phyloP scores from a whole-genome alignment of 1,140 invertebrate genomes.

The Saccostrea cuccullata region DNA sequence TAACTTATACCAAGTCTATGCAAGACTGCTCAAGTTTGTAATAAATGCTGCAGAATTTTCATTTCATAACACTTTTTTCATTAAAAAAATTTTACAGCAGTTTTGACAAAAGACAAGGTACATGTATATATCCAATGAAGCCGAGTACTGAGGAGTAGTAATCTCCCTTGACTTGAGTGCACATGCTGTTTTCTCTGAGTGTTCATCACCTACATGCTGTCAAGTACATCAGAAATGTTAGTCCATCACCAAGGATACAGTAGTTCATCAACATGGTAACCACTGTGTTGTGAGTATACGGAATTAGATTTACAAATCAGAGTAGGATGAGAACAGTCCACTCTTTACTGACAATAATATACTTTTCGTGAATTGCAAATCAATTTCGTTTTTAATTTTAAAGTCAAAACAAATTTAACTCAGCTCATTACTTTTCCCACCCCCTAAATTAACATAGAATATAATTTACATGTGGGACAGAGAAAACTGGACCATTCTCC shows the following conservation, averaged over 20 bases:
- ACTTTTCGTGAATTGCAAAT: neutral
- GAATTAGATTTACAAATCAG: constrained; percentile 24
- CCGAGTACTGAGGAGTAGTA: neutral
- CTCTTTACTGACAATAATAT: neutral
- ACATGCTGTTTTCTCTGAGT: constrained; percentile 13
- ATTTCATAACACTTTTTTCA: too few species aligned
- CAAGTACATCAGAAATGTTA: constrained; percentile 20
- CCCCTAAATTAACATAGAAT: too few species aligned
- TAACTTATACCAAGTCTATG: neutral
- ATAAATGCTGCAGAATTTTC: too few species aligned
- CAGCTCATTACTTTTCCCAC: too few species aligned
- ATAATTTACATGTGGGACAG: too few species aligned
- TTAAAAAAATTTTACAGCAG: neutral
- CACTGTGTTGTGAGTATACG: constrained; percentile 26
- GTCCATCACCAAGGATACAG: constrained; percentile 36
- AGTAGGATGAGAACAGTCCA: constrained; percentile 25
- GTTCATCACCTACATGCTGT: constrained; percentile 23
- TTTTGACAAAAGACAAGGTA: neutral
- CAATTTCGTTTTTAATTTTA: too few species aligned
- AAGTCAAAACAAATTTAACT: too few species aligned
- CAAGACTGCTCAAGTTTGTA: neutral
- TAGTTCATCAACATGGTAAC: constrained; percentile 30
- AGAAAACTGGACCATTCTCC: constrained; percentile 8
- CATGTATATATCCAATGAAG: neutral
- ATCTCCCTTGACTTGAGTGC: neutral